Base-by-base conservation (phyloP, 2,888 invertebrate species). In the Beris chalybata region DNA sequence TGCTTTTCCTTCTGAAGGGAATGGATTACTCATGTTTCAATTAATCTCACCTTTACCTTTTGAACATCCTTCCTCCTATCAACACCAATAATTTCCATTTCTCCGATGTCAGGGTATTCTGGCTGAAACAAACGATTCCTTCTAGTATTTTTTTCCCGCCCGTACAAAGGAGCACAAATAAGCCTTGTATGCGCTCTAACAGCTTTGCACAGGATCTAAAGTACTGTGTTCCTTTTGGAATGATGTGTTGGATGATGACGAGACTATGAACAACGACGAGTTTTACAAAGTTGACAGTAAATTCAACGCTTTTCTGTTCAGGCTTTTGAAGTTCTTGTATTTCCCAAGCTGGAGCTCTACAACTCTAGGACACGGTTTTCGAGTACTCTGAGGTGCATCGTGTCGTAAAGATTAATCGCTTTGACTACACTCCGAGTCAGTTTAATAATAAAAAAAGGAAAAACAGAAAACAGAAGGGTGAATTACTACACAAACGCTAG, bases 361-460 rank as follows among this genome's bases (percentile, higher is more conserved):
- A 45, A 31, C 58, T 48, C 30, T 38, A 30, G 58, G 56, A 43
- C 22, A 56, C 5, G 29, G n/a, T 47, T 48, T 47, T 48, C 6
- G 30, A 30, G n/a, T 29, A n/a, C 43, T 48, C 31, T 50, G 15
- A 61, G 52, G 61, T 61, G 61, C 61, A 61, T 52, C 61, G 50
- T 61, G 52, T 61, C 61, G 61, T 61, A 50, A 61, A 61, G 61
- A 61, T 61, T 61, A 61, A 61, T 61, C 61, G 52, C 61, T 61
- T 61, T 61, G 61, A 61, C 61, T 61, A 61, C 52, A 61, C 61
- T 32, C 22, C 56, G 43, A 38, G 7, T 38, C 38, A 38, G 38
- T 5, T 7, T 38, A 38, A 38, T 38, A 9, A 5, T 7, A 13
- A 30, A 43, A 61, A 13, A 4, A 61, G 38, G 12, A 52, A 15